Conservation (phyloP, 2,113 vertebrate species). For the Herpetotheres cachinnans region DNA sequence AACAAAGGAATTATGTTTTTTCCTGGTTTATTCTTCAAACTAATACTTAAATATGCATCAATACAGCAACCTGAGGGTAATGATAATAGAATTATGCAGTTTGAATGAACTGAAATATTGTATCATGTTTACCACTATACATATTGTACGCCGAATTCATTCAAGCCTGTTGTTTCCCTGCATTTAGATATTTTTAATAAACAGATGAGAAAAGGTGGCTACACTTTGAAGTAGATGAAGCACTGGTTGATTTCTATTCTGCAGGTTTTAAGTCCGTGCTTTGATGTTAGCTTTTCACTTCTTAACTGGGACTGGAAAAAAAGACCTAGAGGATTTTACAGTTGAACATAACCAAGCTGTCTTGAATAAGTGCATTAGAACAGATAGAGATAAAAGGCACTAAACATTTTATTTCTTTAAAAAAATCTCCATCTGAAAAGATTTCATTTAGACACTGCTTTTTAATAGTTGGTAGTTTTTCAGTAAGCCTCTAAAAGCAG, state of each 20-base stretch:
- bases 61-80: constrained; percentile 11
- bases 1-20: background rate
- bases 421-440: constrained; percentile 54
- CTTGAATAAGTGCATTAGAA: constrained; percentile 74
- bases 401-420: constrained; percentile 54
- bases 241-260: constrained; percentile 66
- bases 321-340: constrained; percentile 68
- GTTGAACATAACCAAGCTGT: constrained; percentile 69
- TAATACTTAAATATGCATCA: constrained; percentile 17
- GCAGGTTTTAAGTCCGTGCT: constrained; percentile 67
- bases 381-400: constrained; percentile 69
- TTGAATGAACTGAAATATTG: constrained; percentile 1
- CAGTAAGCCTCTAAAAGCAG: constrained; percentile 64
- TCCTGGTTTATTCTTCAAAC: background rate
- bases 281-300: constrained; percentile 72
- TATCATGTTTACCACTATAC: background rate
- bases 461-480: constrained; percentile 65
- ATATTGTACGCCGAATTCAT: background rate
- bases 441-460: constrained; percentile 57
- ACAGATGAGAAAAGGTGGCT: constrained; percentile 47
- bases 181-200: constrained; percentile 72
- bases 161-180: constrained; percentile 56
- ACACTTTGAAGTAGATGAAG: constrained; percentile 72
- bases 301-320: constrained; percentile 52
- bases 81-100: constrained; percentile 1